These are phyloP conservation scores for Orchesella cincta DNA, from an alignment of 1,140 invertebrate species.

Conservation along the genomic window DNA sequence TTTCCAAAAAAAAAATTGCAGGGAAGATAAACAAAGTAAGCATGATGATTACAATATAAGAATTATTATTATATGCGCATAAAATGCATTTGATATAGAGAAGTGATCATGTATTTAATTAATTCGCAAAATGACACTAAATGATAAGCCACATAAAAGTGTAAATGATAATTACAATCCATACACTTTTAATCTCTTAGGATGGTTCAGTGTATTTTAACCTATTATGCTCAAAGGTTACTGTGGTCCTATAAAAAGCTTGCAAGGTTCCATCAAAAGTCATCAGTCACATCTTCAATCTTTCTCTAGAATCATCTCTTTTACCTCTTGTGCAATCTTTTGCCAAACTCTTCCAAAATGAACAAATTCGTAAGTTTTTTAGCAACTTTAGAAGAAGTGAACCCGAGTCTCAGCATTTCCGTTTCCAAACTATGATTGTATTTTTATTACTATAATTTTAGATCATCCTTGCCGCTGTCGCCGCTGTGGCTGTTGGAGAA, in stretches of 20 bases:
- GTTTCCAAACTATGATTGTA: neutral
- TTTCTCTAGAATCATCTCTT: neutral
- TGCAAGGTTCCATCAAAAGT: conserved; percentile 20
- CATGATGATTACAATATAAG: neutral
- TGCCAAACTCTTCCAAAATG: neutral
- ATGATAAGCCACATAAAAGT: neutral
- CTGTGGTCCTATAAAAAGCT: conserved; percentile 4
- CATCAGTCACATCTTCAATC: conserved; percentile 21
- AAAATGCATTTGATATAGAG: neutral
- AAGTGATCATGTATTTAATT: neutral
- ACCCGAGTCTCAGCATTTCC: too few relatives aligned
- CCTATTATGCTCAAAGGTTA: neutral
- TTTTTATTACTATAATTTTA: conserved; percentile 14
- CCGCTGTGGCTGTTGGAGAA: conserved; percentile 28
- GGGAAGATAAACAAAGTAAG: neutral
- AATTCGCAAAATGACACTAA: conserved; percentile 26
- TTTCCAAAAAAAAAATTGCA: neutral
- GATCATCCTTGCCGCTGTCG: conserved; percentile 34
- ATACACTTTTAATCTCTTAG: neutral
- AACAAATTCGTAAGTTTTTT: conserved; percentile 20
- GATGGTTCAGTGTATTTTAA: neutral
- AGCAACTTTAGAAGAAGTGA: too few relatives aligned
- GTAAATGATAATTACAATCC: conserved; percentile 8
- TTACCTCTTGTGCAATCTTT: neutral
- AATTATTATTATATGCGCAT: neutral